Base-by-base conservation (phyloP, 2,797 vertebrate species). In the Catamblyrhynchus diadema region DNA sequence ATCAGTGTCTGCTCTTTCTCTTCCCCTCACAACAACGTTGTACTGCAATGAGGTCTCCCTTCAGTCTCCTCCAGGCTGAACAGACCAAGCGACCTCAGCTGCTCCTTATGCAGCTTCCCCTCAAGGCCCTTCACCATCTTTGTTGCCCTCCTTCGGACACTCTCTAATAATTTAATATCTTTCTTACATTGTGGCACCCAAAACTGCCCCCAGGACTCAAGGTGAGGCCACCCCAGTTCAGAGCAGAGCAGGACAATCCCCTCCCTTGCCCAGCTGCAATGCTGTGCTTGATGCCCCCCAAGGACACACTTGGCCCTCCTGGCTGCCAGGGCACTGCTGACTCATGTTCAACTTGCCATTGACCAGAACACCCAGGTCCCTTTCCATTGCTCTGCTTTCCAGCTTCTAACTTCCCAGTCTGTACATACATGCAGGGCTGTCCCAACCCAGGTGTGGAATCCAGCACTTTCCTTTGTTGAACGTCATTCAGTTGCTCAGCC, bases 211-310 rank as follows among this genome's bases (percentile, higher is more conserved):
- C 53, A 66, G 15, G 3, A 59, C 71, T 51, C 0, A 0, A 51
- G 23, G 10, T 37, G 45, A 59, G 45, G n/a, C 27, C 0, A 0
- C 39, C 12, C 19, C 82, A 67, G n/a, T 0, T 0, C 22, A 51
- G 13, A 67, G 18, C 32, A 37, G 14, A 59, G 23, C 0, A 0
- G 39, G 15, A n/a, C 37, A 75, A 51, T 45, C 19, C 19, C 19
- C 8, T 44, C 6, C 23, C n/a, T 28, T n/a, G n/a, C 53, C 23
- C 0, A 0, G 45, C n/a, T 45, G n/a, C 2, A 0, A 33, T n/a
- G 37, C 45, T 44, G 27, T 27, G 5, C 23, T 37, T 51, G 37
- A 37, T 37, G n/a, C 4, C 0, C 19, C 19, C 1, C 19, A 39
- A 39, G n/a, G 19, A 17, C 12, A 51, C 0, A 0, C 0, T 1